Evolutionary conservation across 2,888 invertebrate species (phyloP), one percentile per base, ranked within the genome.

Genomic region (Himalopsyche anomala): DNA sequence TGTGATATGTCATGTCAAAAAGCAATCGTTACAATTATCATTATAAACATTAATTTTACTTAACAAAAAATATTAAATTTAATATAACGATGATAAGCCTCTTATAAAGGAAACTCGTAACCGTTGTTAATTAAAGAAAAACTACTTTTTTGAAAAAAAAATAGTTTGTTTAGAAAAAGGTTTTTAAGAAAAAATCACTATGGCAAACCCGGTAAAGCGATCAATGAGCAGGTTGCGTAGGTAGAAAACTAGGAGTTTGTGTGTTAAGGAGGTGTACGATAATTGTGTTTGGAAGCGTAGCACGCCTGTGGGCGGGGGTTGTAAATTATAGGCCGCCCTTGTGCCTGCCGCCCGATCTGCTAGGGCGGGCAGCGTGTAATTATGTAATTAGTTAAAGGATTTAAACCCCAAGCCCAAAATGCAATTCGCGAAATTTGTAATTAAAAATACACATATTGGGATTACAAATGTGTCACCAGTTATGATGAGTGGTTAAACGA

Each of bases 261-360:
- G 62, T 62, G 80, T 42, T 80, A 81, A 51, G 40, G 81, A 28
- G 40, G 81, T 42, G 45, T 42, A 81, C 28, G 45, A 81, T 81
- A 81, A 81, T 81, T 81, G 45, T 81, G 81, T 81, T 81, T 81
- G 81, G 45, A 81, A 45, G 42, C 81, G 80, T 80, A 51, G 45
- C 81, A 81, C 81, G 81, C 80, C 45, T 51, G 45, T 81, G 45
- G 81, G 81, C 81, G 81, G 81, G 45, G 62, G 62, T 62, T 62
- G 62, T 62, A 62, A 62, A 62, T 62, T 62, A 62, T 62, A 42
- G 80, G 80, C 40, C 42, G 80, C 38, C 40, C 40, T 80, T 80
- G 80, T 8, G 80, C 80, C 40, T 45, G 45, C 81, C 45, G 45
- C 42, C 40, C 28, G 62, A 62, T 62, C 62, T 62, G 62, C 62